A percentile compares a stretch with the other conserved stretches of the same genome.
phyloP scores from a whole-genome alignment of 30 jellyfish, hydroid and myxozoan genomes.

The Morbakka virulenta region DNA sequence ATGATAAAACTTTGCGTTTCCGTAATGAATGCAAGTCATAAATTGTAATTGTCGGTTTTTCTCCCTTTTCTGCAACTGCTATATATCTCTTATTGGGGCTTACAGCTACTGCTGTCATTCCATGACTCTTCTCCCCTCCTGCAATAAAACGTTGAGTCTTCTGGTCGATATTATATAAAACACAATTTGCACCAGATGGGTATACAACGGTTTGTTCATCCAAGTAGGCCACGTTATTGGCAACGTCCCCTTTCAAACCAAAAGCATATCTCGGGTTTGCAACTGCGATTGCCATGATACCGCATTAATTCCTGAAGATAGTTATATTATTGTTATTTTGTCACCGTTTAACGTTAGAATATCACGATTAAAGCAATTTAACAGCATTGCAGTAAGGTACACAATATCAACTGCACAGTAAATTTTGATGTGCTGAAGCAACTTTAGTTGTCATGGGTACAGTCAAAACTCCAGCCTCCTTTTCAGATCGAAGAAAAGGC shows the following conservation, averaged over 20 bases:
- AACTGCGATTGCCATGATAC: constrained; percentile 78
- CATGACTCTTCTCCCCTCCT: constrained; percentile 71
- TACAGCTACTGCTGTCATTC: constrained; percentile 90
- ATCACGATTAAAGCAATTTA: too few species aligned
- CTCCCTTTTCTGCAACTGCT: constrained; percentile 94
- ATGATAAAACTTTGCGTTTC: constrained; percentile 74
- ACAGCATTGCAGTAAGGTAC: too few species aligned
- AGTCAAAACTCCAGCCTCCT: too few species aligned
- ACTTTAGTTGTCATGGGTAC: too few species aligned
- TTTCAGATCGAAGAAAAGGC: too few species aligned
- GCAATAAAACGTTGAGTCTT: constrained; percentile 81
- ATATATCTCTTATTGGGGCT: constrained; percentile 93
- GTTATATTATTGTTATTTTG: too few species aligned
- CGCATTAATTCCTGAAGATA: too few species aligned
- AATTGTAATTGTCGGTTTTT: constrained; percentile 75
- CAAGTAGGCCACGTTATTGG: constrained; percentile 78
- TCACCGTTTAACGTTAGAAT: too few species aligned
- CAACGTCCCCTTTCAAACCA: constrained; percentile 87
- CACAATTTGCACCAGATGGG: constrained; percentile 94
- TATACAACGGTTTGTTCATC: constrained; percentile 90
- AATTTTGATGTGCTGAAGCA: neutral
- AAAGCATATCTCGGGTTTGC: constrained; percentile 89
- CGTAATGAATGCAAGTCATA: constrained; percentile 90
- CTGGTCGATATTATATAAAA: constrained; percentile 90
- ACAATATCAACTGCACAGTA: neutral